These are phyloP conservation scores for Pachyseris speciosa DNA, from an alignment of 64 coral and sea anemone species.

Conservation along the genomic window DNA sequence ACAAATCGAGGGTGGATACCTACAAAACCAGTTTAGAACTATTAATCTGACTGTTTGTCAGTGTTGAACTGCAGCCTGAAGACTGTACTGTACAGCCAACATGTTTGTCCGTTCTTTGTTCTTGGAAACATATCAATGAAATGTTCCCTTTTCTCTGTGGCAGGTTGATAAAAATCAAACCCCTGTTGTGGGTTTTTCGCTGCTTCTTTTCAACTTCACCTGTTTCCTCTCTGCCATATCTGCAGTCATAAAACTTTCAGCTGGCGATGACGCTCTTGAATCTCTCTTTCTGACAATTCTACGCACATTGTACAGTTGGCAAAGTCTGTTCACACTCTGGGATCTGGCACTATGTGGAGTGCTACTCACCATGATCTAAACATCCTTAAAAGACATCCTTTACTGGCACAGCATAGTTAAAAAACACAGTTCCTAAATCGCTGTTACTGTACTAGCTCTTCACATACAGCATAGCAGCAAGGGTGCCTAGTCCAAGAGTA, in stretches of 20 bases:
- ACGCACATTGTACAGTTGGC: background rate
- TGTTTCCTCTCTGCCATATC: background rate
- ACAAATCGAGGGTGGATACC: background rate
- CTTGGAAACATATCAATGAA: background rate
- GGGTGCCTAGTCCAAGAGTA: slow-evolving; percentile 86
- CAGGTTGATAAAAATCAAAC: slow-evolving; percentile 29
- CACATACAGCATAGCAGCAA: slow-evolving; percentile 78
- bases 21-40: too few species aligned
- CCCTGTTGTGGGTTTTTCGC: background rate
- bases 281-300: background rate
- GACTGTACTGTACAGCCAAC: too few species aligned
- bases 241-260: background rate
- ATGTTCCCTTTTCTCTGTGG: background rate
- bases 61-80: too few species aligned
- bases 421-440: background rate
- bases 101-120: background rate
- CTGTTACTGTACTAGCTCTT: slow-evolving; percentile 50
- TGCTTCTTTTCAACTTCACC: background rate
- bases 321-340: background rate
- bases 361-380: background rate
- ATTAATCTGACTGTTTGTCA: too few species aligned
- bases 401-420: background rate
- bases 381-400: background rate
- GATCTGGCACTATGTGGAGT: background rate
- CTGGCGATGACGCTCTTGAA: background rate